Percentiles rank a stretch among this genome's conserved stretches.
These are phyloP conservation scores for Hetaerina americana DNA, from an alignment of 1,140 invertebrate species.

Conservation along the genomic window DNA sequence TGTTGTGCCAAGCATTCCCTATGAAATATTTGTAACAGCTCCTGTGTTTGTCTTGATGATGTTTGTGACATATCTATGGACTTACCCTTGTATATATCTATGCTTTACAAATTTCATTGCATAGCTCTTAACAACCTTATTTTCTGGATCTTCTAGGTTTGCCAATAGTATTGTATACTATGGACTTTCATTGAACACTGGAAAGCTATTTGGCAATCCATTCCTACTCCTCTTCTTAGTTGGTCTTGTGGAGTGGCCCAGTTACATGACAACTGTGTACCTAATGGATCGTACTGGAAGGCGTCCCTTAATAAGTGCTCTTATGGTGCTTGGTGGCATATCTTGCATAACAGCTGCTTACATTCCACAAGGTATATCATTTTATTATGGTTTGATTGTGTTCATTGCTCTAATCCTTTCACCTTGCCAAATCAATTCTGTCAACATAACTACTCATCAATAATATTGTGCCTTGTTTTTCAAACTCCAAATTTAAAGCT, in stretches of 20 bases:
- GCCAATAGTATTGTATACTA: slow-evolving; percentile 80
- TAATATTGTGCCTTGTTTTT: too few species aligned
- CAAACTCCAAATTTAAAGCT: too few species aligned
- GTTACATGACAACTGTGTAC: slow-evolving; percentile 55
- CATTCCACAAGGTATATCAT: slow-evolving; percentile 36
- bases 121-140: background rate
- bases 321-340: slow-evolving; percentile 57
- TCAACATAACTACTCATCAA: too few species aligned
- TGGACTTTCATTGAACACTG: slow-evolving; percentile 66
- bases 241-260: slow-evolving; percentile 69
- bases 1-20: too few species aligned
- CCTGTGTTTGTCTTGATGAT: too few species aligned
- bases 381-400: too few species aligned
- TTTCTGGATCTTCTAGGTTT: slow-evolving; percentile 37
- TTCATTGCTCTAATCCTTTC: too few species aligned
- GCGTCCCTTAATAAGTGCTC: slow-evolving; percentile 49
- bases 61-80: too few species aligned
- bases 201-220: slow-evolving; percentile 61
- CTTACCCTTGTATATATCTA: too few species aligned
- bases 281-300: slow-evolving; percentile 59
- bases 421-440: too few species aligned
- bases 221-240: slow-evolving; percentile 68
- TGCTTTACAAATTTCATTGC: slow-evolving; percentile 18
- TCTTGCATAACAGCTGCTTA: slow-evolving; percentile 54
- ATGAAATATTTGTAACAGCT: too few species aligned